A percentile compares a stretch with the other conserved stretches of the same genome.
phyloP scores from a whole-genome alignment of 2,888 invertebrate species.

The Sicus ferrugineus region DNA sequence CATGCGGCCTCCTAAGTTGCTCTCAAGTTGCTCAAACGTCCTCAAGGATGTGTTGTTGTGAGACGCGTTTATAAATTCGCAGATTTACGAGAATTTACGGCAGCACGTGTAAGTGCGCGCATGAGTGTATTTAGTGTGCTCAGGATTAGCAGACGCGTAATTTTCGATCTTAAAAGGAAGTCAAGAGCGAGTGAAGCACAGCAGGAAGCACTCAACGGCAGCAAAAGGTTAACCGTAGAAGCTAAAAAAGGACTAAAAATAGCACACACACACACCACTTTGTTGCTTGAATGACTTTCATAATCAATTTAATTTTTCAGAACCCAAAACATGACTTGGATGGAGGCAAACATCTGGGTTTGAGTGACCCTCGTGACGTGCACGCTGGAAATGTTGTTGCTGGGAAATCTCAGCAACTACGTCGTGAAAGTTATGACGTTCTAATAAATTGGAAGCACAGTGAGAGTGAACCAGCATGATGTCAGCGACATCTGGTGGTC shows the following conservation, averaged over 20 bases:
- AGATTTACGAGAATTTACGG: conserved; percentile 25
- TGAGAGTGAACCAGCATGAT: too few relatives aligned
- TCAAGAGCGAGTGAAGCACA: conserved; percentile 7
- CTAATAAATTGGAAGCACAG: too few relatives aligned
- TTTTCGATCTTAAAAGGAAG: conserved; percentile 14
- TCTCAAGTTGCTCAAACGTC: background rate
- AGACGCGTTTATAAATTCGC: conserved; percentile 14
- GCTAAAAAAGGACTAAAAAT: background rate
- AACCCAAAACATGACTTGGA: background rate
- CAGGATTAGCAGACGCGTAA: conserved; percentile 6
- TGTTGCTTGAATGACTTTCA: background rate
- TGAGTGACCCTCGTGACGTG: background rate
- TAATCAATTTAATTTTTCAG: conserved; percentile 21
- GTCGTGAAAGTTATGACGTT: too few relatives aligned
- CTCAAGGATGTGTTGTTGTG: conserved; percentile 4
- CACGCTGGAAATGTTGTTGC: background rate
- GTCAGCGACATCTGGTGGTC: too few relatives aligned
- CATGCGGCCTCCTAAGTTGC: background rate
- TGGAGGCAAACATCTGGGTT: background rate
- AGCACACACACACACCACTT: background rate
- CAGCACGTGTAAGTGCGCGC: background rate
- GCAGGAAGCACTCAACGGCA: background rate
- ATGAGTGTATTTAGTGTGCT: background rate
- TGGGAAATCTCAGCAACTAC: too few relatives aligned
- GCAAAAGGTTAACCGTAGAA: background rate